Percentiles rank a stretch among this genome's conserved stretches.
Evolutionary conservation across 1,140 invertebrate species (phyloP).

Genomic region (Cydia amplana): DNA sequence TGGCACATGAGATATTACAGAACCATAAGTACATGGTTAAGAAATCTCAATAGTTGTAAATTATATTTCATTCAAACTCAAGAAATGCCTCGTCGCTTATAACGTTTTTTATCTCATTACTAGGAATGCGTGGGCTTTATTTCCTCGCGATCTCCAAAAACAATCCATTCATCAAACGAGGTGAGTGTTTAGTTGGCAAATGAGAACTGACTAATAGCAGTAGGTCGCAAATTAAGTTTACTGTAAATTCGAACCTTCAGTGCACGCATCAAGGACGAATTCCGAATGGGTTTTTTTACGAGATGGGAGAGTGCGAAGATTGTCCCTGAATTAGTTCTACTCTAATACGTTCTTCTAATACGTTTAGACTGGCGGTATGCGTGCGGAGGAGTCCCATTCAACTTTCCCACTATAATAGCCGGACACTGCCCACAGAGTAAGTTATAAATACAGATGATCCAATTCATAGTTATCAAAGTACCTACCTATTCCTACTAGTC

Average conservation of each 20-base stretch:
- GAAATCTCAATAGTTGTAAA: background rate
- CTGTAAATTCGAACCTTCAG: background rate
- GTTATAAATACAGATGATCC: background rate
- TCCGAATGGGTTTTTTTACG: background rate
- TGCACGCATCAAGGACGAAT: background rate
- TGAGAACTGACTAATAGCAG: background rate
- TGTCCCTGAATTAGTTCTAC: background rate
- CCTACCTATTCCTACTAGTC: background rate
- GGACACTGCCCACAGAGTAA: background rate
- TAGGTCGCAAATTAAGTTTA: background rate
- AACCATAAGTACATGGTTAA: no score
- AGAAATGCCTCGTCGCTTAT: background rate
- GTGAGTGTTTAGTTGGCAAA: background rate
- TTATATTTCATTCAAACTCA: background rate
- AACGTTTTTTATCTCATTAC: background rate
- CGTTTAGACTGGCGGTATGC: conserved; percentile 17
- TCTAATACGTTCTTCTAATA: no score
- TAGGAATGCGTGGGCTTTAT: conserved; percentile 9
- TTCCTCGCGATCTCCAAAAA: conserved; percentile 2
- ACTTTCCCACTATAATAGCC: background rate
- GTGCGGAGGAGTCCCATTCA: conserved; percentile 22
- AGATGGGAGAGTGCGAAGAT: background rate
- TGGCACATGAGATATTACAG: no score
- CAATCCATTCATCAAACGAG: conserved; percentile 24
- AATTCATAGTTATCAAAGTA: background rate